Base-by-base conservation (phyloP, 2,113 vertebrate genomes). In the Aphelocoma coerulescens region DNA sequence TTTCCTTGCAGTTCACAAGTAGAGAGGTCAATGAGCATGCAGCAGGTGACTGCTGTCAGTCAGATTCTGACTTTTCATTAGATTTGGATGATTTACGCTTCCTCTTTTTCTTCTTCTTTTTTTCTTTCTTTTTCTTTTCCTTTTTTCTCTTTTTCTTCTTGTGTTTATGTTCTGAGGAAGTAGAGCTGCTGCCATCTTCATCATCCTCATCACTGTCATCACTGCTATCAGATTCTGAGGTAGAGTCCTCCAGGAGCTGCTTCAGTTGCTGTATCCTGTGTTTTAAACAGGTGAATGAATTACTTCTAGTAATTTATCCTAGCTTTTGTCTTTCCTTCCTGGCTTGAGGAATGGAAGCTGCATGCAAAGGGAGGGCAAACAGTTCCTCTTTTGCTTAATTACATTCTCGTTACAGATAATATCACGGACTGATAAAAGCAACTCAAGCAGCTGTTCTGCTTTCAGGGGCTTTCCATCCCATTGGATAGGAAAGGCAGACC, bases 241-340 rank as follows among this genome's bases (percentile, higher is more conserved):
- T 99, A 84, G 98, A 98, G 91, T 99, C 99, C 82, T 99, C 98
- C 35, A 99, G 98, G 51, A 99, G 98, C 95, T 99, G 98, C 94
- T 98, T 99, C 66, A 99, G 96, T 91, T 99, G 99, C 97, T 99
- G 98, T 96, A 99, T 99, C 97, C 99, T 99, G 87, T 59, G 95
- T 75, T 81, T 69, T 88, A 89, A 95, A 88, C 54, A 89, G 1
- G 18, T 35, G 18, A 79, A 61, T 91, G 4, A n/a, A n/a, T n/a
- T 54, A 37, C 26, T 23, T 78, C 4, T 32, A 81, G n/a, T 18
- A 43, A 69, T 55, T 71, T 77, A 67, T 51, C 59, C 55, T 58
- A 69, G 46, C 23, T 69, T 94, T 93, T 4, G 7, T 10, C 8
- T 54, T 84, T 66, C 57, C 48, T 67, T 81, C 24, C 52, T 63